Evolutionary conservation across 2,113 vertebrate genomes (phyloP).

Genomic region (Rhinogobius similis): DNA sequence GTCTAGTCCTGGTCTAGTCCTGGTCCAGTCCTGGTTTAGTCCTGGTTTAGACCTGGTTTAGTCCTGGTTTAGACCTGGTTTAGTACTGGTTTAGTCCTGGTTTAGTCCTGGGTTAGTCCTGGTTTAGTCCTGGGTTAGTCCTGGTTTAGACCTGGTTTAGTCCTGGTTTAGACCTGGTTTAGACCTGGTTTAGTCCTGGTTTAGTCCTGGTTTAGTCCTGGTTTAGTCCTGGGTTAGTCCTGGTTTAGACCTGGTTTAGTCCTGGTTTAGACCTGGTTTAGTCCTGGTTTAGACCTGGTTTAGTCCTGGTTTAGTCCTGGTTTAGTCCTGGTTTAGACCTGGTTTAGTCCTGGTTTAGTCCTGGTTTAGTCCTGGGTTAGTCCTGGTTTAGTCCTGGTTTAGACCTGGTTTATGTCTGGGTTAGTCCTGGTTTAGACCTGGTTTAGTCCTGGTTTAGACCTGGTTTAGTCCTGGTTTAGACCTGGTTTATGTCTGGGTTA

Average conservation of each 20-base stretch:
- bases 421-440: no score
- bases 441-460: neutral
- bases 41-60: neutral
- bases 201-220: neutral
- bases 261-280: neutral
- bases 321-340: neutral
- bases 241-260: neutral
- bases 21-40: neutral
- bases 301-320: neutral
- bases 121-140: neutral
- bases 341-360: neutral
- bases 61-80: slow-evolving; percentile 29
- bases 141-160: neutral
- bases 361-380: neutral
- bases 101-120: neutral
- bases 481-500: neutral
- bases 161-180: neutral
- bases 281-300: neutral
- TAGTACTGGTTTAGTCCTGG: neutral
- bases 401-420: neutral
- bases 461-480: neutral
- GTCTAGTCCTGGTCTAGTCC: neutral
- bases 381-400: neutral
- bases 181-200: neutral
- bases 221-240: neutral